Evolutionary conservation across 2,888 invertebrate genomes (phyloP).

Genomic region (Trachelus tabidus): DNA sequence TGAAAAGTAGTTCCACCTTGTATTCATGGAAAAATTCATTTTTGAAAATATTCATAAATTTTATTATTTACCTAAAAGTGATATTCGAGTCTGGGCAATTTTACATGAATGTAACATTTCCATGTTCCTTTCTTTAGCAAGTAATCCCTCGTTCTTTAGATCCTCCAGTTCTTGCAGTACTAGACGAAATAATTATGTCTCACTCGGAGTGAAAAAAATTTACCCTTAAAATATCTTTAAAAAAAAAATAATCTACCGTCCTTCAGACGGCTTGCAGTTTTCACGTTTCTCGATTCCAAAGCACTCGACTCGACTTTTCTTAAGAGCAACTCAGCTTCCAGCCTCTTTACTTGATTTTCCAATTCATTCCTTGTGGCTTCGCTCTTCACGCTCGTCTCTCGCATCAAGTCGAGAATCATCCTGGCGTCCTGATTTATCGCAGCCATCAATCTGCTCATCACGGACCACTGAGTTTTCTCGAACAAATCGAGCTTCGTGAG

Average conservation of each 20-base stretch:
- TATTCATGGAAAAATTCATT: too few species aligned
- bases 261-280: slow-evolving; percentile 15
- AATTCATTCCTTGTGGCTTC: slow-evolving; percentile 21
- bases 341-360: slow-evolving; percentile 16
- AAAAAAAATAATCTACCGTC: slow-evolving; percentile 29
- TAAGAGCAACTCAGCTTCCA: slow-evolving; percentile 15
- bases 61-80: too few species aligned
- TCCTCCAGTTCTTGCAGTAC: not conserved
- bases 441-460: slow-evolving; percentile 37
- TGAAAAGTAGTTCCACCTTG: too few species aligned
- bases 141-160: not conserved
- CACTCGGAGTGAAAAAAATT: not conserved
- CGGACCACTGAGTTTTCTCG: slow-evolving; percentile 44
- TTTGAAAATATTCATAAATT: too few species aligned
- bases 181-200: not conserved
- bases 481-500: slow-evolving; percentile 35
- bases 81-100: too few species aligned
- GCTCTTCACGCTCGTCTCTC: slow-evolving; percentile 24
- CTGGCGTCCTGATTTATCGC: slow-evolving; percentile 33
- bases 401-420: slow-evolving; percentile 24
- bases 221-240: not conserved
- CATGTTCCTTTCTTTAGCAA: not conserved
- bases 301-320: slow-evolving; percentile 18
- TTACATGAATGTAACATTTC: too few species aligned
- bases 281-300: slow-evolving; percentile 19